Percentiles rank a stretch among this genome's conserved stretches.
phyloP scores from a whole-genome alignment of 1,140 invertebrate species.

The Pogonomyrmex californicus region DNA sequence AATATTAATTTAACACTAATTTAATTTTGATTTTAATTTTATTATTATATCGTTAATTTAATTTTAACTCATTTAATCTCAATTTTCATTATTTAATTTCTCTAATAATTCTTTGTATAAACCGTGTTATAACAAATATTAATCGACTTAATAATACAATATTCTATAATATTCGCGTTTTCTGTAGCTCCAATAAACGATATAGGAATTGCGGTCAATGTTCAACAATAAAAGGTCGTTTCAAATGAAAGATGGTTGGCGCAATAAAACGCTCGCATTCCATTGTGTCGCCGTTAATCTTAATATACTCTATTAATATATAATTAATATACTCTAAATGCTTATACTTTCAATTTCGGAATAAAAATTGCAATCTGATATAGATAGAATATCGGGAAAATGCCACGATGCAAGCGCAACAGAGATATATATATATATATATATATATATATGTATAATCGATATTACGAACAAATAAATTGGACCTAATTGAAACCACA shows the following conservation, averaged over 20 bases:
- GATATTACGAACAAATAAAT: neutral
- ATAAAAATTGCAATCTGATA: conserved; percentile 35
- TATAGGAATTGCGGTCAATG: conserved; percentile 7
- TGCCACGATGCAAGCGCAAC: neutral
- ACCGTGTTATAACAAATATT: neutral
- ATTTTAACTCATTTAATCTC: neutral
- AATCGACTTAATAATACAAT: neutral
- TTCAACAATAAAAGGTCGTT: conserved; percentile 26
- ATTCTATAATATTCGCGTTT: neutral
- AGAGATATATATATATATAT: too few relatives aligned
- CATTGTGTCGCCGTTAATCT: conserved; percentile 24
- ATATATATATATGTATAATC: too few relatives aligned
- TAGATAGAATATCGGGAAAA: neutral
- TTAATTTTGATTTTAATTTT: too few relatives aligned
- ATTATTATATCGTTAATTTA: neutral
- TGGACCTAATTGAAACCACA: neutral
- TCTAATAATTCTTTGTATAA: neutral
- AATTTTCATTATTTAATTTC: neutral
- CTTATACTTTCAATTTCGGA: neutral
- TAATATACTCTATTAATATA: conserved; percentile 5
- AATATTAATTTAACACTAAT: too few relatives aligned
- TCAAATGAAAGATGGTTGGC: conserved; percentile 31
- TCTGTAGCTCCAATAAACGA: neutral
- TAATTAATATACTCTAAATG: too few relatives aligned
- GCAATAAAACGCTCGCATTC: neutral